Evolutionary conservation across 2,113 vertebrate genomes (phyloP), one percentile per base, ranked within the genome.

Genomic region (Cebus imitator): DNA sequence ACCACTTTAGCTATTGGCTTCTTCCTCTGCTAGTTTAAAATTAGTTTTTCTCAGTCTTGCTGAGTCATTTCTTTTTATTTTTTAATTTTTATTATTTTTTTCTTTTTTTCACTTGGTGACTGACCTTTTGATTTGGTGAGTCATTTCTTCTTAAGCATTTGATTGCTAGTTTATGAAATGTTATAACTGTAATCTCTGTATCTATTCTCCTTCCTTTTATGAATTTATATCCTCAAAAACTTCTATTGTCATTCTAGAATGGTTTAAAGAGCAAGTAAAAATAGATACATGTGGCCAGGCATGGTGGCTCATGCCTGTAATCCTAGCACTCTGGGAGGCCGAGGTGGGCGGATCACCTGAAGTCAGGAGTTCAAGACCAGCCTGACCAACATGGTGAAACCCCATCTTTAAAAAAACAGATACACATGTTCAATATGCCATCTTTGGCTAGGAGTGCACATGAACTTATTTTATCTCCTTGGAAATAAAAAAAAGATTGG

Each of bases 81-180:
- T 48, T 48, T 48, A 10, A 48, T 48, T 48, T 48, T 48, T 48
- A 48, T 48, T 48, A 48, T 12, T 48, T 48, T 48, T 48, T 48
- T 48, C 10, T 48, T 48, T 48, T 48, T 48, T 48, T 13, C 48
- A 48, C 11, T 48, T 48, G 48, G 48, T 48, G 2, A 48, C 48
- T 48, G 48, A 48, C 48, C 48, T 48, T 48, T 48, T 48, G 48
- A 48, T 12, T 48, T 48, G 48, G 48, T 70, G n/a, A 96, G 43
- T 66, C 57, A 73, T 75, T 75, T 91, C n/a, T 8, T 90, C n/a
- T 94, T 64, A 85, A 64, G n/a, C 91, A 32, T 89, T 94, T 91
- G 32, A 30, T 96, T 91, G 52, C 70, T 80, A 96, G 52, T 14
- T 70, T 91, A 73, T 50, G 83, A 87, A 90, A 70, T 40, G 72